phyloP scores from a whole-genome alignment of 64 coral and sea anemone genomes.

The Dendrophyllia cribrosa region DNA sequence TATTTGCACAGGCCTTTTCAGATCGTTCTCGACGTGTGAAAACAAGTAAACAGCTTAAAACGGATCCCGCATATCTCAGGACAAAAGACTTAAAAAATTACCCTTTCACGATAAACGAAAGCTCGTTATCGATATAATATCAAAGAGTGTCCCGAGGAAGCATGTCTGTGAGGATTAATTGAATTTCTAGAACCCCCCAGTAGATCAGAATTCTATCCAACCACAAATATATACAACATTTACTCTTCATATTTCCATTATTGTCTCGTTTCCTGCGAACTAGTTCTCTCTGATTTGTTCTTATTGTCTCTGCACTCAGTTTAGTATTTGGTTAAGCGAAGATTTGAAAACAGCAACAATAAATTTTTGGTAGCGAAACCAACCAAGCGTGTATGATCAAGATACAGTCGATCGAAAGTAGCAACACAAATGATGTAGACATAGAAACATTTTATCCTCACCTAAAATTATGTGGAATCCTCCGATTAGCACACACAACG shows the following conservation, averaged over 20 bases:
- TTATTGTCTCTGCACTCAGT: background rate
- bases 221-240: slow-evolving; percentile 16
- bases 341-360: background rate
- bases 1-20: background rate
- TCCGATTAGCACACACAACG: slow-evolving; percentile 66
- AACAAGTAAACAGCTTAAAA: slow-evolving; percentile 33
- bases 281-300: background rate
- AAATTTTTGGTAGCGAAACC: background rate
- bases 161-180: background rate
- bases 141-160: no score
- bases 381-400: background rate
- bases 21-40: background rate
- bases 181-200: background rate
- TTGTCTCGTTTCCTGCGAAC: background rate
- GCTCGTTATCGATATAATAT: background rate
- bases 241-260: background rate
- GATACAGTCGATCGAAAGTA: background rate
- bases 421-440: background rate
- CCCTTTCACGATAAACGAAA: background rate
- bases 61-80: background rate
- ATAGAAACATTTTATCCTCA: slow-evolving; percentile 31
- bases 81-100: background rate
- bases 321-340: background rate
- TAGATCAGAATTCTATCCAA: background rate
- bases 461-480: slow-evolving; percentile 82